Evolutionary conservation across 2,797 vertebrate genomes (phyloP).

Genomic region (Telmatherina bonti): DNA sequence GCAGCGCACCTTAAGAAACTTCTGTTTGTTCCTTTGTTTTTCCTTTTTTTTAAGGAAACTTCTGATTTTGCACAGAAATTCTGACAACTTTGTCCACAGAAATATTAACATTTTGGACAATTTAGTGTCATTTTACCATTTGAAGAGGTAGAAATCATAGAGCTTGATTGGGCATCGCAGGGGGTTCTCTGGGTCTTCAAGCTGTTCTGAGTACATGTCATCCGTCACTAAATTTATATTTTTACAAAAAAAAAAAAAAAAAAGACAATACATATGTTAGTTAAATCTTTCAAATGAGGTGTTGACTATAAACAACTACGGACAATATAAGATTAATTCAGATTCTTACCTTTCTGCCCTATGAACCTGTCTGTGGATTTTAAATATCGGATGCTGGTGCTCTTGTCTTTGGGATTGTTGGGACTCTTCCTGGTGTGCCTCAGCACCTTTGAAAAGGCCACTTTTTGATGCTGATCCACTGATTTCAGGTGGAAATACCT

Average conservation of each 20-base stretch:
- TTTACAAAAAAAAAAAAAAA: constrained; percentile 37
- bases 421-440: constrained; percentile 97
- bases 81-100: neutral
- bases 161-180: constrained; percentile 97
- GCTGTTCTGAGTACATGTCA: constrained; percentile 98
- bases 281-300: neutral
- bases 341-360: constrained; percentile 92
- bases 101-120: neutral
- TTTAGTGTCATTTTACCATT: constrained; percentile 88
- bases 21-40: too few species aligned
- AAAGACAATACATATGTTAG: constrained; percentile 2
- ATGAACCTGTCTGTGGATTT: constrained; percentile 92
- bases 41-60: too few species aligned
- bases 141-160: constrained; percentile 99
- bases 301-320: neutral
- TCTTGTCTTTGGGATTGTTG: constrained; percentile 98
- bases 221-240: constrained; percentile 89
- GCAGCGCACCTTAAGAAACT: neutral
- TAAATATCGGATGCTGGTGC: constrained; percentile 95
- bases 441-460: constrained; percentile 96
- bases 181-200: constrained; percentile 96
- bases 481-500: constrained; percentile 97
- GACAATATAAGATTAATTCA: neutral
- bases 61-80: neutral
- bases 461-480: constrained; percentile 96